These are phyloP conservation scores for Abrostola triplasia DNA, from an alignment of 2,888 invertebrate species.

Conservation along the genomic window DNA sequence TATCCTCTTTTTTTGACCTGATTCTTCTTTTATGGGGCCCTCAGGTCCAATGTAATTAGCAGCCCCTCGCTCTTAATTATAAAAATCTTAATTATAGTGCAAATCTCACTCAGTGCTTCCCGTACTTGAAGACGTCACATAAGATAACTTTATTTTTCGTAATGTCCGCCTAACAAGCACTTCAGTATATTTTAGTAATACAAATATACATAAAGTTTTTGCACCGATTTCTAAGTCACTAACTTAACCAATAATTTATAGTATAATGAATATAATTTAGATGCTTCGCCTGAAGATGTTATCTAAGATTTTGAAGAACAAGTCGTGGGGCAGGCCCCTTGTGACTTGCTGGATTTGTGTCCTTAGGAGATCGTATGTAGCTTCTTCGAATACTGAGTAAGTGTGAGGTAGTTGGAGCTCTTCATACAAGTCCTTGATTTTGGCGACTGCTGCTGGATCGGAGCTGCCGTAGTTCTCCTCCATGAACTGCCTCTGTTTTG, in stretches of 20 bases:
- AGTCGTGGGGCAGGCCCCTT: conserved; percentile 93
- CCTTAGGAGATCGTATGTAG: conserved; percentile 93
- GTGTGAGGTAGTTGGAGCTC: conserved; percentile 93
- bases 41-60: conserved; percentile 8
- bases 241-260: conserved; percentile 32
- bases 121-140: conserved; percentile 36
- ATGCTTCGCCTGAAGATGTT: conserved; percentile 93
- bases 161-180: conserved; percentile 33
- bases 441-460: conserved; percentile 90
- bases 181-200: conserved; percentile 33
- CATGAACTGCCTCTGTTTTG: conserved; percentile 91
- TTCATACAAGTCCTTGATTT: conserved; percentile 93
- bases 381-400: conserved; percentile 94
- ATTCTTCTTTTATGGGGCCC: conserved; percentile 5
- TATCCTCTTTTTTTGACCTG: conserved; percentile 2
- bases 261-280: conserved; percentile 67
- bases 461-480: conserved; percentile 92
- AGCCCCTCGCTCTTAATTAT: conserved; percentile 11
- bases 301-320: conserved; percentile 94
- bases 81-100: conserved; percentile 32
- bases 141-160: conserved; percentile 32
- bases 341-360: conserved; percentile 95
- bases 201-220: conserved; percentile 47
- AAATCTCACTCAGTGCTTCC: conserved; percentile 32
- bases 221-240: conserved; percentile 42